A percentile compares a stretch with the other conserved stretches of the same genome.
Evolutionary conservation across 2,888 invertebrate species (phyloP).

Genomic region (Amblyteles armatorius): DNA sequence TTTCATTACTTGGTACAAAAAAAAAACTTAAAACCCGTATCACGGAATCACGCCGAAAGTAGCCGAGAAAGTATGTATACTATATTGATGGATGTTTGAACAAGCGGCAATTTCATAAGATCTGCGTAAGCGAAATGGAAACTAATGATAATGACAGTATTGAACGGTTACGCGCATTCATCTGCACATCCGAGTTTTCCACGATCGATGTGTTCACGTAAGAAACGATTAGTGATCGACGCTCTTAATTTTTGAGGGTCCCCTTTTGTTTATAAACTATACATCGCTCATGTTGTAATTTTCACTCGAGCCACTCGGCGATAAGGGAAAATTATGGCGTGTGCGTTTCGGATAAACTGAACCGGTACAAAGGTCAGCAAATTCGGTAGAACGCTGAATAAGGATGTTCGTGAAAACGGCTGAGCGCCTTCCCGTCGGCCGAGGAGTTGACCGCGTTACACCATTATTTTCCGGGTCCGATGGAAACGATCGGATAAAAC

Average conservation of each 20-base stretch:
- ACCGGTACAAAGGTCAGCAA: slow-evolving; percentile 22
- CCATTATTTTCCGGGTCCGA: slow-evolving; percentile 3
- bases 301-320: neutral
- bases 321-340: slow-evolving; percentile 14
- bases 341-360: slow-evolving; percentile 9
- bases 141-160: neutral
- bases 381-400: slow-evolving; percentile 25
- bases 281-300: neutral
- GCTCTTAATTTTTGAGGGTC: neutral
- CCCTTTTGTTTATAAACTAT: neutral
- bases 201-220: neutral
- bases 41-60: neutral
- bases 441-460: neutral
- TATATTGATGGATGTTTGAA: neutral
- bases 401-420: slow-evolving; percentile 15
- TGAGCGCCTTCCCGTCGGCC: neutral
- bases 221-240: neutral
- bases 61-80: neutral
- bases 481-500: neutral
- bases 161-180: neutral
- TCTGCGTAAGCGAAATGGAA: neutral
- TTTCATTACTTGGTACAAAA: neutral
- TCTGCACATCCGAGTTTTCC: too few species aligned
- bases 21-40: neutral
- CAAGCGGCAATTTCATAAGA: neutral